A percentile compares a stretch with the other conserved stretches of the same genome.
These are phyloP conservation scores for Plectrocnemia conspersa DNA, from an alignment of 1,140 invertebrate species.

Conservation along the genomic window DNA sequence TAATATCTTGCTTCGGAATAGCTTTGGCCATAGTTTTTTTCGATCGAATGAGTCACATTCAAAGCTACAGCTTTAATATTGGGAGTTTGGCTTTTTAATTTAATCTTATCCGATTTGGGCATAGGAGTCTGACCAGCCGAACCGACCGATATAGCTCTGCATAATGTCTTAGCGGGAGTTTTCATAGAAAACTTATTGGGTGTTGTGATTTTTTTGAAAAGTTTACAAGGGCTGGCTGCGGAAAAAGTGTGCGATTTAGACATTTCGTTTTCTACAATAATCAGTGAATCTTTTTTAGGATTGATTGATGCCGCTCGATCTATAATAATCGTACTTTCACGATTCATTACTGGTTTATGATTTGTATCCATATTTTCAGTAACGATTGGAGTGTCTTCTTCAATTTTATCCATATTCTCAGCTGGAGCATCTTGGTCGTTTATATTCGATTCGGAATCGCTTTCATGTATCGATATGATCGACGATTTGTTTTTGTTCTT, in stretches of 20 bases:
- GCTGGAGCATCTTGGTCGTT: not conserved
- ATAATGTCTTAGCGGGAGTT: slow-evolving; percentile 35
- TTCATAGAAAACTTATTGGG: slow-evolving; percentile 29
- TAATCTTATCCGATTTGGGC: slow-evolving; percentile 10
- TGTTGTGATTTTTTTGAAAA: slow-evolving; percentile 22
- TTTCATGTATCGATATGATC: too few species aligned
- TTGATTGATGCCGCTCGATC: too few species aligned
- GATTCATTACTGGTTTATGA: slow-evolving; percentile 32
- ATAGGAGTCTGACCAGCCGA: slow-evolving; percentile 44
- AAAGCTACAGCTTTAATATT: slow-evolving; percentile 37
- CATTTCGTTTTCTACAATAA: not conserved
- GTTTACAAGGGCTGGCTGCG: slow-evolving; percentile 29
- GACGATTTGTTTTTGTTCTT: too few species aligned
- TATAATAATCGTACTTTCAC: slow-evolving; percentile 44
- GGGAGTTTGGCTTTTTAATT: slow-evolving; percentile 15
- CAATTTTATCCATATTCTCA: too few species aligned
- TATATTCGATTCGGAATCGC: too few species aligned
- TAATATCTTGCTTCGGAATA: too few species aligned
- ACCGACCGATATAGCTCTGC: slow-evolving; percentile 37
- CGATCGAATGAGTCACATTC: slow-evolving; percentile 45
- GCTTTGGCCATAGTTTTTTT: too few species aligned
- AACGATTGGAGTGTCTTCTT: not conserved
- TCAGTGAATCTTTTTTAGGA: not conserved
- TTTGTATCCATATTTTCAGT: not conserved
- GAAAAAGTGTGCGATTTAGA: slow-evolving; percentile 19